phyloP scores from a whole-genome alignment of 2,797 vertebrate genomes.

The Poeciliopsis turneri region DNA sequence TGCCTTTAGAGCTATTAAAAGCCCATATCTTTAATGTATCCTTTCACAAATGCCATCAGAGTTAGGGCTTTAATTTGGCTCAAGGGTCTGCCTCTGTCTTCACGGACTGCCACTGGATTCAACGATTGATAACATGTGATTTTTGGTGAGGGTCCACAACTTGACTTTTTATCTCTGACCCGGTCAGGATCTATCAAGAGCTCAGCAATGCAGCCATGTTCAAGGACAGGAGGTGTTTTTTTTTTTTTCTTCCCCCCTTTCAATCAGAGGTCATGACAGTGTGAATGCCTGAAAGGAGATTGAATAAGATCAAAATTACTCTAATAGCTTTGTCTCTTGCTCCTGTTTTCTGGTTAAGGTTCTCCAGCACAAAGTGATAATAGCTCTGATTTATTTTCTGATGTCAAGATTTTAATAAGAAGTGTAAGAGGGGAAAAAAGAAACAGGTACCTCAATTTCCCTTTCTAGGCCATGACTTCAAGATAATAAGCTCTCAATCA shows the following conservation, averaged over 20 bases:
- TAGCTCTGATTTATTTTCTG: not conserved
- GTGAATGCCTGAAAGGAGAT: not conserved
- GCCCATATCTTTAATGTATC: not conserved
- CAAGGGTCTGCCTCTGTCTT: not conserved
- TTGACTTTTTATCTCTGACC: not conserved
- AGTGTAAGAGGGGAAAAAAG: not conserved
- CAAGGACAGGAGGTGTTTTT: not conserved
- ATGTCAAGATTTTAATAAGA: not conserved
- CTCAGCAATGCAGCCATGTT: not conserved
- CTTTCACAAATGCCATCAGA: not conserved
- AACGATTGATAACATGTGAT: not conserved
- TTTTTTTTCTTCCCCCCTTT: not conserved
- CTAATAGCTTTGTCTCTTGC: not conserved
- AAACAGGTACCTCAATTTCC: not conserved
- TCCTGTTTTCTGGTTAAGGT: not conserved
- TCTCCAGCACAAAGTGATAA: not conserved
- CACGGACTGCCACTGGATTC: not conserved
- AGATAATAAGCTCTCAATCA: constrained; percentile 22
- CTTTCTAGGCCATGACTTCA: constrained; percentile 4
- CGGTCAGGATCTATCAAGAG: not conserved
- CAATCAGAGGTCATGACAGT: not conserved
- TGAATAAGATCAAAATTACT: not conserved
- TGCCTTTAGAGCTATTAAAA: not conserved
- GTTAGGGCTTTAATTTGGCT: not conserved
- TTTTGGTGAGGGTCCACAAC: not conserved